Evolutionary conservation across 53 echinoderm and acorn worm genomes (phyloP), one percentile per base, ranked within the genome.

Genomic region (Holothuria leucospilota): DNA sequence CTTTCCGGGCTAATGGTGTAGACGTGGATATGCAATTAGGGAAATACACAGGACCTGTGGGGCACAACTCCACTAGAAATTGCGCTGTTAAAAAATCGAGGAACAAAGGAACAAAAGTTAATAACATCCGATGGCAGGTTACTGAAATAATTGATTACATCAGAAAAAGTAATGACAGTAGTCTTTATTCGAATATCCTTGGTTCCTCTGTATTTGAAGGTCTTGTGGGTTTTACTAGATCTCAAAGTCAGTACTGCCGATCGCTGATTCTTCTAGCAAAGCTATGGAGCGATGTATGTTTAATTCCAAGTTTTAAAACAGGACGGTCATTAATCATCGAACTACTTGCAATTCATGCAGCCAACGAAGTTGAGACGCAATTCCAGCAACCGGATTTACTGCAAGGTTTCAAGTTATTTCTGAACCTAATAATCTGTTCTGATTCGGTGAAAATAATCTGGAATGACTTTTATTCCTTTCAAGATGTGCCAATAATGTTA

Each of bases 161-260:
- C 13, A 39, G 23, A 5, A 20, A 29, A 12, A 59, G 59, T 51
- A 59, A 53, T 9, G 10, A 52, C 21, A 25, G 24, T 29, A 12
- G 27, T 29, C 28, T 78, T 2, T 59, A 78, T 24, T 59, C 78
- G 2, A 30, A n/a, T 28, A 12, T 58, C 20, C 59, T 78, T 5
- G 59, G 78, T 29, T 78, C 78, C 23, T 78, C 78, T 13, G 10
- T 58, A 20, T 52, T 78, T 5, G 78, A 78, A 59, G 78, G 78
- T 51, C 9, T 59, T 24, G 78, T 59, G 8, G 58, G 8, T 25
- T 78, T 78, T 24, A 78, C 78, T 52, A 53, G 58, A 78, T n/a
- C 78, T n/a, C 49, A 51, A 25, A 78, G 78, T 53, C 25, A 12
- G 16, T 78, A 27, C 28, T 78, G 78, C 26, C 53, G 59, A 53